Conservation (phyloP, 1,140 invertebrate genomes). For the Dendrolimus punctatus region DNA sequence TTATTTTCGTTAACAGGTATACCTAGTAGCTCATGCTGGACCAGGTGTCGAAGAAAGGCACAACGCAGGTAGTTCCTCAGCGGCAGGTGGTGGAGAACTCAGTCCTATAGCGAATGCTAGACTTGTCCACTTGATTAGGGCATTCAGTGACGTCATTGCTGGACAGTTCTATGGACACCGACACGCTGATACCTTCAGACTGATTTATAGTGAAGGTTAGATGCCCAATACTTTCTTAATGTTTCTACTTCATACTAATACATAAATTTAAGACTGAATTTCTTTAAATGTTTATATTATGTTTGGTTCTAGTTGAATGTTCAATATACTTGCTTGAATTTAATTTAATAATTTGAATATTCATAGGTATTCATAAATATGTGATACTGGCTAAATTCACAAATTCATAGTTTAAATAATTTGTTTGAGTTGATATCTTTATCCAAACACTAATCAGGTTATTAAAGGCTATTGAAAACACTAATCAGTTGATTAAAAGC, state of each 20-base stretch:
- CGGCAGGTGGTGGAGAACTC: slow-evolving; percentile 78
- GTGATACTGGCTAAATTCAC: no score
- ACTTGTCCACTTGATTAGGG: slow-evolving; percentile 82
- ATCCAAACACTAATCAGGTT: no score
- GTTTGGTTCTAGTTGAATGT: neutral
- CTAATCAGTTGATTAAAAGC: no score
- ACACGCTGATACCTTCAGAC: slow-evolving; percentile 91
- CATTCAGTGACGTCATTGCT: slow-evolving; percentile 85
- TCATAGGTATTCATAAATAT: no score
- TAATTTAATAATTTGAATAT: no score
- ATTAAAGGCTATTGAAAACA: no score
- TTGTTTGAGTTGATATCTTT: no score
- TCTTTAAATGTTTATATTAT: neutral
- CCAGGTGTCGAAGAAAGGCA: slow-evolving; percentile 92
- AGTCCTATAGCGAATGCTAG: slow-evolving; percentile 79
- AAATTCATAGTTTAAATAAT: no score
- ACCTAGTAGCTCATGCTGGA: slow-evolving; percentile 90
- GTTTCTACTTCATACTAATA: neutral
- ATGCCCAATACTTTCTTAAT: slow-evolving; percentile 29
- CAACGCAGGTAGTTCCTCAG: slow-evolving; percentile 89
- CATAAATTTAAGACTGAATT: neutral
- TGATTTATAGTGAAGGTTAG: slow-evolving; percentile 83
- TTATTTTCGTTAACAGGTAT: slow-evolving; percentile 78
- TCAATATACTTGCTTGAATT: neutral
- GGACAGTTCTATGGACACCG: slow-evolving; percentile 95